Base-by-base conservation (phyloP, 2,113 vertebrate genomes). In the Mobula birostris region DNA sequence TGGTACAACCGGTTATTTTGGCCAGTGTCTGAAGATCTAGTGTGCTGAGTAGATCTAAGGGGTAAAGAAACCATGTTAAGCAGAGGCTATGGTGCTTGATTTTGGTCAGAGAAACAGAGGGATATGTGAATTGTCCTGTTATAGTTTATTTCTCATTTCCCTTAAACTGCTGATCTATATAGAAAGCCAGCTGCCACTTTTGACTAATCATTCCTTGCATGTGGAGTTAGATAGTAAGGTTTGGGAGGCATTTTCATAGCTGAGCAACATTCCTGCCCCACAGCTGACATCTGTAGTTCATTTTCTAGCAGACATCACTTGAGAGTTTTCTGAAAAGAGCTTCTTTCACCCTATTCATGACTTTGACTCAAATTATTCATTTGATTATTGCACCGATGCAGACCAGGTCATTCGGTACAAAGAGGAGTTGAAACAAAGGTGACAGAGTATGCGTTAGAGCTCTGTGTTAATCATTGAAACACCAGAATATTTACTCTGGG, bases 1-100 rank as follows among this genome's bases (percentile, higher is more conserved):
- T 83, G 0, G 96, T 96, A 94, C 97, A 98, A 83, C 97, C 97
- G 0, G 97, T 97, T 19, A 92, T 95, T 92, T 97, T 96, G 94
- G 96, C 95, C 78, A 98, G 95, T 15, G 94, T 95, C 95, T 97
- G 95, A 87, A 96, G 94, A 32, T 97, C 97, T 7, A 88, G 94
- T 48, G 94, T 94, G 94, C 96, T 96, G 94, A 97, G 95, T 76
- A 97, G 94, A 95, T 97, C 97, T 97, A 61, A 94, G 1, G 94
- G 74, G 94, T 92, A 68, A 29, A 90, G n/a, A 90, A 32, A 66
- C 61, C 15, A 32, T 90, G 7, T 68, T 6, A 7, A 90, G n/a
- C 56, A 87, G 56, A 87, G 11, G 11, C 4, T 27, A 56, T 61
- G 27, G 9, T 19, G 6, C 56, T 1, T 87, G 83, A 87, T n/a